These are phyloP conservation scores for Amorpha juglandis DNA, from an alignment of 2,888 invertebrate genomes.

Conservation along the genomic window DNA sequence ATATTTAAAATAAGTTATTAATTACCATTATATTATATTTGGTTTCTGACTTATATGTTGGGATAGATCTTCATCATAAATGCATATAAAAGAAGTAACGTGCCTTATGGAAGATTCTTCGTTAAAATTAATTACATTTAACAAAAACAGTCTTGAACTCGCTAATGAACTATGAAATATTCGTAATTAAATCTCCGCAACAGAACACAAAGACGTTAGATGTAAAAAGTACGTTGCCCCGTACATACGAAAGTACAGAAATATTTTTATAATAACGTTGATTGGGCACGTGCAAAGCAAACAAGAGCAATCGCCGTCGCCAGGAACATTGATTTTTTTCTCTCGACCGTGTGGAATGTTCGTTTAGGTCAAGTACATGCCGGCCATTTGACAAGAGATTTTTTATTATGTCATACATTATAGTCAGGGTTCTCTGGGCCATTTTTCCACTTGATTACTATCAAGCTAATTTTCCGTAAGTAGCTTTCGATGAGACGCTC, in stretches of 20 bases:
- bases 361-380: constrained; percentile 16
- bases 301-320: constrained; percentile 15
- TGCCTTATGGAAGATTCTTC: no score
- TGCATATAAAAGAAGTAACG: neutral
- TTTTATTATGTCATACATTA: neutral
- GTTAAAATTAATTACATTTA: no score
- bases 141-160: no score
- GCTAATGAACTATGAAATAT: neutral
- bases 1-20: no score
- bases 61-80: no score
- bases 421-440: no score
- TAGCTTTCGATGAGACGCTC: no score
- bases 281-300: constrained; percentile 20
- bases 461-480: no score
- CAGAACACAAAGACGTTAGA: neutral
- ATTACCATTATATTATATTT: no score
- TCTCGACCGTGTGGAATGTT: constrained; percentile 8
- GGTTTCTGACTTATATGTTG: no score
- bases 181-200: neutral
- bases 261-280: constrained; percentile 23
- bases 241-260: neutral
- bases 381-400: neutral
- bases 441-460: no score
- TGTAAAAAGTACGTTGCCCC: neutral
- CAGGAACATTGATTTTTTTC: constrained; percentile 18